Conservation (phyloP, 35 echinoderm and acorn worm genomes). For the Strongylocentrotus purpuratus region DNA sequence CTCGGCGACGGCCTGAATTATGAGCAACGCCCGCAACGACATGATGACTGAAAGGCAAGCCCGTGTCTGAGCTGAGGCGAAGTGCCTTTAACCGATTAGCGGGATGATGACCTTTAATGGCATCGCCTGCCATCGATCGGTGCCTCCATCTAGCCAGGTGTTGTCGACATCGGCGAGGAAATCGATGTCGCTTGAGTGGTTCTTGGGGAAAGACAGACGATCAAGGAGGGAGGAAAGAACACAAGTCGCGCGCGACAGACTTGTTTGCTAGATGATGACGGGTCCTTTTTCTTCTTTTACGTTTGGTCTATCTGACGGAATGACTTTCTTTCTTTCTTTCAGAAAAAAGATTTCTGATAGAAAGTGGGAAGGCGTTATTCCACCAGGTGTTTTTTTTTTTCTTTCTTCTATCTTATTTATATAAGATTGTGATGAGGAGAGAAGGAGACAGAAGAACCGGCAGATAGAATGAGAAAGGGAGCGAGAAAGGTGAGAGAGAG, state of each 20-base stretch:
- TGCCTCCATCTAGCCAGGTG: constrained; percentile 31
- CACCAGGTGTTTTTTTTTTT: too few relatives aligned
- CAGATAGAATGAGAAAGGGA: too few relatives aligned
- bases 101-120: constrained; percentile 29
- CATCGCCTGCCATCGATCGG: background rate
- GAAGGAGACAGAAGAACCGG: too few relatives aligned
- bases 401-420: too few relatives aligned
- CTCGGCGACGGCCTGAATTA: background rate
- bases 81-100: constrained; percentile 17
- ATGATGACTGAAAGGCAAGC: background rate
- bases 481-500: too few relatives aligned
- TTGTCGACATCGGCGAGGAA: background rate
- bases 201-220: background rate
- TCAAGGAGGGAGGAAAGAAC: background rate
- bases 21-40: background rate
- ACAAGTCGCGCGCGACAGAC: background rate
- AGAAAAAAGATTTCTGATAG: too few relatives aligned
- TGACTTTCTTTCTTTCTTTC: background rate
- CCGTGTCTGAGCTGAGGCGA: background rate
- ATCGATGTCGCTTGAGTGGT: constrained; percentile 23
- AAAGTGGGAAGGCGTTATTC: too few relatives aligned
- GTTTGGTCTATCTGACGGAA: background rate
- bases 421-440: too few relatives aligned
- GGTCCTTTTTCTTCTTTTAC: background rate
- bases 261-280: background rate